These are phyloP conservation scores for Colistium nudipinnis DNA, from an alignment of 2,113 vertebrate species.

Conservation along the genomic window DNA sequence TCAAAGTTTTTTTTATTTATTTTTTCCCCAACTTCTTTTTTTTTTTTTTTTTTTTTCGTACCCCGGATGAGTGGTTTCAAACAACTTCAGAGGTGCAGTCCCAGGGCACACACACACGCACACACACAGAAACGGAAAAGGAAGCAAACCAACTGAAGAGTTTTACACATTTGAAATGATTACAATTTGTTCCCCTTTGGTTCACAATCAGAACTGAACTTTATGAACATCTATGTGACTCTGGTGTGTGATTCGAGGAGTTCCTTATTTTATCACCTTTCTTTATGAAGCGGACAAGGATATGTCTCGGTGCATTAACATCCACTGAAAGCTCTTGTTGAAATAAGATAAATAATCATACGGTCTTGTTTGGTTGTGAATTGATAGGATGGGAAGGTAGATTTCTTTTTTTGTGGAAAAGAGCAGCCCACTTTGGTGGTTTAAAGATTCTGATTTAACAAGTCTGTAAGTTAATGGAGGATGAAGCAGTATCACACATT, in stretches of 20 bases:
- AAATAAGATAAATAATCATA: not conserved
- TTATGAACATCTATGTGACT: not conserved
- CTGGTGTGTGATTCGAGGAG: not conserved
- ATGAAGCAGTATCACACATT: too few species aligned
- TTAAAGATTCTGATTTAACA: constrained; percentile 27
- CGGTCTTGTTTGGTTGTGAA: constrained; percentile 13
- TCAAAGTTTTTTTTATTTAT: constrained; percentile 44
- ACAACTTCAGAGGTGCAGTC: constrained; percentile 15
- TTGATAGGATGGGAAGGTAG: constrained; percentile 19
- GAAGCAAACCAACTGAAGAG: not conserved
- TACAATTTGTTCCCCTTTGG: not conserved
- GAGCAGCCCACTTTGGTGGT: not conserved
- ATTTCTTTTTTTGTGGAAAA: constrained; percentile 19
- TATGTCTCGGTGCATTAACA: not conserved
- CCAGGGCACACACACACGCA: not conserved
- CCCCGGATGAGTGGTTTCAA: constrained; percentile 32
- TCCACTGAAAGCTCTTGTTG: not conserved
- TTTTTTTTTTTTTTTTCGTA: not conserved
- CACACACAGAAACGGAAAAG: constrained; percentile 11
- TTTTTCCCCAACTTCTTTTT: not conserved
- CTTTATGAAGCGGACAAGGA: not conserved
- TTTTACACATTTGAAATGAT: not conserved
- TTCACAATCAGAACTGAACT: not conserved
- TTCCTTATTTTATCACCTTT: not conserved
- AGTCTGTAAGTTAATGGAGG: not conserved